phyloP scores from a whole-genome alignment of 1,140 invertebrate genomes.

The Chironomus striatipennis region DNA sequence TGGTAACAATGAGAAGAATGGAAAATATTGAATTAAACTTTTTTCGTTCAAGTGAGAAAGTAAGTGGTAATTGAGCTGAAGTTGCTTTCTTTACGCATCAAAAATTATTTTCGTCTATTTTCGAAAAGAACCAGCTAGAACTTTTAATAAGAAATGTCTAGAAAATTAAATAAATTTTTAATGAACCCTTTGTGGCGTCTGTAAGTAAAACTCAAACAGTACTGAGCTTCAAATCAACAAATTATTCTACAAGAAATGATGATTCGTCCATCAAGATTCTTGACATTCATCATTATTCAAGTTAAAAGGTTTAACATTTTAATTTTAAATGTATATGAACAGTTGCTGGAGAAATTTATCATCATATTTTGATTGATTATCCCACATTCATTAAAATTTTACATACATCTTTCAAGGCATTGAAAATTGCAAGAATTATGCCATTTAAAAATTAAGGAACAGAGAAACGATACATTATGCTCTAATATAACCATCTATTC shows the following conservation, averaged over 20 bases:
- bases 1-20: no score
- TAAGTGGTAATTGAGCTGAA: not conserved
- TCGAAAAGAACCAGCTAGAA: not conserved
- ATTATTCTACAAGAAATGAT: not conserved
- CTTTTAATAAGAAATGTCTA: not conserved
- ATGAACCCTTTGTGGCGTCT: not conserved
- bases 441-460: not conserved
- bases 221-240: not conserved
- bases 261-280: not conserved
- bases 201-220: not conserved
- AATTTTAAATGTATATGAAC: not conserved
- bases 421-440: not conserved
- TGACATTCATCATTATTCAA: no score
- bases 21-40: no score
- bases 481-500: not conserved
- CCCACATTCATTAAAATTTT: not conserved
- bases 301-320: no score
- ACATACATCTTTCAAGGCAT: not conserved
- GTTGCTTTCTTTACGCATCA: not conserved
- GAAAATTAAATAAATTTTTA: slow-evolving; percentile 15
- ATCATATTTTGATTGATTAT: slow-evolving; percentile 8
- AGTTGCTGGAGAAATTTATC: not conserved
- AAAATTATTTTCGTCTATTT: not conserved
- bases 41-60: no score
- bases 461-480: not conserved